Conservation (phyloP, 2,113 vertebrate genomes). For the Corythornis vintsioides region DNA sequence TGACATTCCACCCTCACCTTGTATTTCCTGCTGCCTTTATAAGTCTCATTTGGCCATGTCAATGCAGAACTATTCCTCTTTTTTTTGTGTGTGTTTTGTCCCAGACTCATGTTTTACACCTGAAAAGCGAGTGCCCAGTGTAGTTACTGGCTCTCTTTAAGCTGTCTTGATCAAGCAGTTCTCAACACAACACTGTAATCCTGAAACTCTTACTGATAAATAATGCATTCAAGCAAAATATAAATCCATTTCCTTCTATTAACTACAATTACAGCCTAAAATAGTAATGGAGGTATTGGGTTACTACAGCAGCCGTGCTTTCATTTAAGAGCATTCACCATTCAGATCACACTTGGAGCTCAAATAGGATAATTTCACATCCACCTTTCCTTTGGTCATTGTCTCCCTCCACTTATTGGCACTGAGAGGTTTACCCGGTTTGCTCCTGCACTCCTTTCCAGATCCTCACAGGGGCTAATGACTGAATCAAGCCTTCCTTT, state of each 20-base stretch:
- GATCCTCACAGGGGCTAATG: constrained; percentile 26
- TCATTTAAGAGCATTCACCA: constrained; percentile 50
- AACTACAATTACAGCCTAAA: constrained; percentile 53
- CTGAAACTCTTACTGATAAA: constrained; percentile 31
- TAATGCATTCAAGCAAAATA: constrained; percentile 59
- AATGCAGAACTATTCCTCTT: not conserved
- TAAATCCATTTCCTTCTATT: constrained; percentile 58
- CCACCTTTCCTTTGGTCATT: constrained; percentile 40
- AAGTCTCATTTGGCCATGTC: not conserved
- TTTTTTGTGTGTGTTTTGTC: not conserved
- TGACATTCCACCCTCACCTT: not conserved
- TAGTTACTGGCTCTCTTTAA: not conserved
- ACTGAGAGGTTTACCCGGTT: not conserved
- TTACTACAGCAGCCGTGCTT: constrained; percentile 30
- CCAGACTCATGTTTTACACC: not conserved
- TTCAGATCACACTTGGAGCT: not conserved
- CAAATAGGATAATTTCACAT: constrained; percentile 53
- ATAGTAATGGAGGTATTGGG: constrained; percentile 41
- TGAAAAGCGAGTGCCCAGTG: fast-evolving
- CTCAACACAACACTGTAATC: not conserved
- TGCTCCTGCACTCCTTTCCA: constrained; percentile 12
- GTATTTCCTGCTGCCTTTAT: not conserved
- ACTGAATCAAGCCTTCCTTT: constrained; percentile 42
- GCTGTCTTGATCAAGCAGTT: not conserved
- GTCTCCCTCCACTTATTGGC: not conserved